Evolutionary conservation across 1,140 invertebrate genomes (phyloP), one percentile per base, ranked within the genome.

Genomic region (Parapsyche elsis): DNA sequence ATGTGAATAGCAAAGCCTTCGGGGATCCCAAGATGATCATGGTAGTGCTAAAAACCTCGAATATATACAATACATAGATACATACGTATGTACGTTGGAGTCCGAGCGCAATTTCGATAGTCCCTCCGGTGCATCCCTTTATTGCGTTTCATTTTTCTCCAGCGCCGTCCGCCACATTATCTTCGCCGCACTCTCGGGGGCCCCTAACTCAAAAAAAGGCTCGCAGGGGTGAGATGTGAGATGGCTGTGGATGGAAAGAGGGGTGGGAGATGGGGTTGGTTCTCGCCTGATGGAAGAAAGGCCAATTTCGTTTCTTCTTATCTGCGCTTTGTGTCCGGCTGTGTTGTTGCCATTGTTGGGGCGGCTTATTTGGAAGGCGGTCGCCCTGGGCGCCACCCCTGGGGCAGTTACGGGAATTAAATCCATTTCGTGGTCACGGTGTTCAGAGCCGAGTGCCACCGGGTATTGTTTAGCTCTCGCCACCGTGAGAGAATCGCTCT

Each of bases 371-470:
- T 67, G 64, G 64, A 16, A 24, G 64, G 64, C 64, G 23, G 64
- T 24, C 64, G 64, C 64, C 21, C 71, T 5, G 38, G 71, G 71
- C 38, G 71, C 71, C 74, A 49, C 44, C 75, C 53, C 24, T 9
- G 46, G 30, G 75, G 75, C 44, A 77, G 75, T 77, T 77, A 77
- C 75, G 57, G 75, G 75, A 77, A 77, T 77, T 77, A 77, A 77
- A 77, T 77, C 59, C 75, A 77, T 77, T 77, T 24, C 75, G 75
- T 38, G 75, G 73, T 75, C 73, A 75, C 46, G 46, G 45, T 49
- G 73, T 57, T 67, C 59, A 24, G 64, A 67, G 23, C 19, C 24
- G 23, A 30, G 24, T 67, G 64, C 64, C 64, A 67, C 64, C 24
- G 64, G 64, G 64, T 67, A 67, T 67, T 67, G 64, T 67, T 67